Percentiles rank a stretch among this genome's conserved stretches.
These are phyloP conservation scores for Austrofundulus limnaeus DNA, from an alignment of 2,113 vertebrate species.

Conservation along the genomic window DNA sequence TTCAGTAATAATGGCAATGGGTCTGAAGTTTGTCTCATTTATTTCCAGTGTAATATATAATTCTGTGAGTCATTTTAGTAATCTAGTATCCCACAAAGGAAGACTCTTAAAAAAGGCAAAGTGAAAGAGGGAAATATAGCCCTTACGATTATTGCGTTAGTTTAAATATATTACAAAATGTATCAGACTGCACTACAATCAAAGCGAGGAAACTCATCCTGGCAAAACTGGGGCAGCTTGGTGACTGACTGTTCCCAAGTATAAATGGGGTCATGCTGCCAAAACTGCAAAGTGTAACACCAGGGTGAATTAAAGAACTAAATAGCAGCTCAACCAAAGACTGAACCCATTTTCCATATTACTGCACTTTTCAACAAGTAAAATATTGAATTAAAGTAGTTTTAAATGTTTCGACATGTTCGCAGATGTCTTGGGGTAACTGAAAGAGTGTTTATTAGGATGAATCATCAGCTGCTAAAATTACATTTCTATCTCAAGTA, in stretches of 20 bases:
- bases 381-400: not conserved
- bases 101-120: conserved; percentile 8
- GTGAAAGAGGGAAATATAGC: not conserved
- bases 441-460: conserved; percentile 23
- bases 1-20: conserved; percentile 5
- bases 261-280: conserved; percentile 54
- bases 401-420: conserved; percentile 3
- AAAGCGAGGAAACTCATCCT: conserved; percentile 50
- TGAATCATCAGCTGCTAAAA: conserved; percentile 31
- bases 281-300: conserved; percentile 43
- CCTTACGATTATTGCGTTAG: conserved; percentile 6
- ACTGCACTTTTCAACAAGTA: conserved; percentile 1
- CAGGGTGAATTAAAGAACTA: conserved; percentile 24
- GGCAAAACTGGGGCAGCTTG: conserved; percentile 57
- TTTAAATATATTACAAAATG: conserved; percentile 24
- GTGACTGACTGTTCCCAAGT: conserved; percentile 42
- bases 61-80: conserved; percentile 5
- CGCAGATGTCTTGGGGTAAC: not conserved
- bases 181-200: conserved; percentile 24
- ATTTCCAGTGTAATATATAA: not conserved
- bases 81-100: conserved; percentile 2
- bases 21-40: conserved; percentile 12
- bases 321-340: conserved; percentile 25
- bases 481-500: conserved; percentile 13
- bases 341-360: not conserved